These are phyloP conservation scores for Oscheius myriophilus DNA, from an alignment of 2,888 invertebrate genomes.

Conservation along the genomic window DNA sequence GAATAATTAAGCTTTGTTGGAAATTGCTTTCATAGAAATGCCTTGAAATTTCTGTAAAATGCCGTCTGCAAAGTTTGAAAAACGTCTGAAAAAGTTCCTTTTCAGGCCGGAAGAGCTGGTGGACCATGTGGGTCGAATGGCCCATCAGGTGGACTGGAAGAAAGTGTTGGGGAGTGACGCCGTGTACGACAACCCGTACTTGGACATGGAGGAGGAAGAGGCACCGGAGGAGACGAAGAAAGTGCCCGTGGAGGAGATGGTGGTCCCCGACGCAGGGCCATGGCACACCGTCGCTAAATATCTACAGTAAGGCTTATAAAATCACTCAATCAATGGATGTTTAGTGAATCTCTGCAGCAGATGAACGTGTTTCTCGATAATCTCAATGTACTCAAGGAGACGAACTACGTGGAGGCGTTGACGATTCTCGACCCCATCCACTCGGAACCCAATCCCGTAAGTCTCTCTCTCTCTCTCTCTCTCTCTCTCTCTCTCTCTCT, in stretches of 20 bases:
- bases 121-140: slow-evolving; percentile 59
- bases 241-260: slow-evolving; percentile 34
- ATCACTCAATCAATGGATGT: slow-evolving; percentile 20
- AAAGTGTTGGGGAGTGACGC: slow-evolving; percentile 52
- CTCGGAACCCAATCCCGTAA: slow-evolving; percentile 28
- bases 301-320: slow-evolving; percentile 55
- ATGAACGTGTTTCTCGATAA: slow-evolving; percentile 64
- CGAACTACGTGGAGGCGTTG: slow-evolving; percentile 53
- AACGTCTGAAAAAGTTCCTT: not conserved
- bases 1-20: too few relatives aligned
- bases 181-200: slow-evolving; percentile 41
- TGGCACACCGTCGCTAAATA: slow-evolving; percentile 68
- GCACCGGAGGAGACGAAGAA: slow-evolving; percentile 3
- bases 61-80: not conserved
- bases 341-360: slow-evolving; percentile 63
- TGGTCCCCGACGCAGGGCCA: slow-evolving; percentile 65
- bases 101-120: slow-evolving; percentile 61
- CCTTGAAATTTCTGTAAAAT: too few relatives aligned
- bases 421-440: slow-evolving; percentile 46
- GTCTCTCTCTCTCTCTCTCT: too few relatives aligned
- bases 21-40: too few relatives aligned
- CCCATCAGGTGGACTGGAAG: slow-evolving; percentile 61
- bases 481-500: too few relatives aligned
- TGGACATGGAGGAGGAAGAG: slow-evolving; percentile 33
- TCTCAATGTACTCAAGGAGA: slow-evolving; percentile 51